Evolutionary conservation across 37 sponge, comb jelly and placozoan species (phyloP), one percentile per base, ranked within the genome.

Genomic region (Chondrilla cf. caribensis): DNA sequence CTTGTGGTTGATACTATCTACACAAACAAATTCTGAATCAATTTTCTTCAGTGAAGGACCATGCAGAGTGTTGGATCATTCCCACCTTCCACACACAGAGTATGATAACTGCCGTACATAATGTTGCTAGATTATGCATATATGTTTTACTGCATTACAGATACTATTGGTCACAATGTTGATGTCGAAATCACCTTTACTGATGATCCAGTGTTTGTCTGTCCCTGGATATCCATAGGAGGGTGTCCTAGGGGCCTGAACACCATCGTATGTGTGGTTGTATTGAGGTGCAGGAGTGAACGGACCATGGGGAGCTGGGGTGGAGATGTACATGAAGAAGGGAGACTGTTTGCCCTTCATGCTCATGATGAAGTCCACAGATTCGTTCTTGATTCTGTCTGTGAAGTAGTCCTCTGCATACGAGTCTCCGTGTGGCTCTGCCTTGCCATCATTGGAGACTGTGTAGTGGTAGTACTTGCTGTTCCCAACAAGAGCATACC

Each of bases 121-220:
- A n/a, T n/a, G n/a, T n/a, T n/a, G n/a, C n/a, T n/a, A n/a, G n/a
- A n/a, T n/a, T n/a, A n/a, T n/a, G n/a, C n/a, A n/a, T n/a, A n/a
- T n/a, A n/a, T n/a, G n/a, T n/a, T n/a, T n/a, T n/a, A n/a, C n/a
- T n/a, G n/a, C n/a, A n/a, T n/a, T n/a, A n/a, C n/a, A n/a, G n/a
- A n/a, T n/a, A n/a, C n/a, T n/a, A n/a, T n/a, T n/a, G n/a, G n/a
- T n/a, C n/a, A n/a, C n/a, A n/a, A n/a, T n/a, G n/a, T n/a, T n/a
- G n/a, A n/a, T n/a, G n/a, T n/a, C n/a, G n/a, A n/a, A n/a, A 54
- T 65, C 54, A 93, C 93, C 93, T 32, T 86, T 36, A 55, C 86
- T 79, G n/a, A 93, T 90, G 33, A 93, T 84, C 94, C 94, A 93
- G 81, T 93, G 94, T 39, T 93, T 93, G 78, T 90, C 90, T 14